Conservation (phyloP, 1,140 invertebrate genomes). For the Aphaenogaster rudis region DNA sequence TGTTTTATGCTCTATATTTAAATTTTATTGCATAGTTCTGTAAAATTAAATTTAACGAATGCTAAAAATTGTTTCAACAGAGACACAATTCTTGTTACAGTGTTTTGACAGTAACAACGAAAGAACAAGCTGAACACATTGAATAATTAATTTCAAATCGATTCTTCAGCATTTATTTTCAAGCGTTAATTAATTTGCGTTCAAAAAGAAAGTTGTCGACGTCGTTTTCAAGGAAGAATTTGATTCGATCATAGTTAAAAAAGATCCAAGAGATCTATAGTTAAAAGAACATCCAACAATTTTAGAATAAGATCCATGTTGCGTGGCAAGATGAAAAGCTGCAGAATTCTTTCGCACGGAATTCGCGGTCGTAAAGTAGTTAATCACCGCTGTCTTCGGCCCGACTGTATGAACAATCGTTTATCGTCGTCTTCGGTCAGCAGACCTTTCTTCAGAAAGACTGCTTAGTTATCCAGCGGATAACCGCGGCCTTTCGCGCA, state of each 20-base stretch:
- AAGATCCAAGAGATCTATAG: not conserved
- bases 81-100: not conserved
- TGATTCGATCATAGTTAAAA: not conserved
- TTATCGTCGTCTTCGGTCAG: not conserved
- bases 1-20: not conserved
- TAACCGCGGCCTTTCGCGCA: not conserved
- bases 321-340: not conserved
- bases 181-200: not conserved
- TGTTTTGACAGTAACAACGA: not conserved
- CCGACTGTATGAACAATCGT: not conserved
- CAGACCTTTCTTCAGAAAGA: not conserved
- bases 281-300: not conserved
- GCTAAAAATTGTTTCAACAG: not conserved
- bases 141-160: conserved; percentile 8
- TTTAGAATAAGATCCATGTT: not conserved
- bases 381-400: not conserved
- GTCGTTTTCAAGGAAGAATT: not conserved
- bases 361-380: not conserved
- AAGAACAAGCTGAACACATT: not conserved
- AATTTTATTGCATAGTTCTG: not conserved
- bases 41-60: conserved; percentile 14
- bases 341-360: not conserved
- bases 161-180: conserved; percentile 2
- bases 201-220: not conserved
- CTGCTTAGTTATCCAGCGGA: not conserved